Evolutionary conservation across 30 jellyfish, hydroid and myxozoan genomes (phyloP).

Genomic region (Rhopilema esculentum): DNA sequence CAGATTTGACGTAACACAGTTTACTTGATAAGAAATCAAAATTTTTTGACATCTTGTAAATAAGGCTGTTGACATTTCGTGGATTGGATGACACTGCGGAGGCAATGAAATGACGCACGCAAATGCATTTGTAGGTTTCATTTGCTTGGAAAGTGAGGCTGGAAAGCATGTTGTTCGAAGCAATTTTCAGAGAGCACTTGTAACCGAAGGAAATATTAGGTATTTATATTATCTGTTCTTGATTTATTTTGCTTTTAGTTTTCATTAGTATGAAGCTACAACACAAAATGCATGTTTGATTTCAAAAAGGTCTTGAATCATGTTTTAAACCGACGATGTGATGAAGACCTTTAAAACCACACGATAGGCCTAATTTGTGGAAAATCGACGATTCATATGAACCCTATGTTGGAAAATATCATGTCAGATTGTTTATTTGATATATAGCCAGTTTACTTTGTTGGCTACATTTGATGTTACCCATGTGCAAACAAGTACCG

Average conservation of each 20-base stretch:
- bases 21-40: too few relatives aligned
- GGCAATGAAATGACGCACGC: not conserved
- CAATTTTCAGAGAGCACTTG: not conserved
- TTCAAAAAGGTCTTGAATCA: not conserved
- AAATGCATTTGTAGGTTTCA: not conserved
- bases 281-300: not conserved
- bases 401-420: too few relatives aligned
- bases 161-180: not conserved
- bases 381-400: too few relatives aligned
- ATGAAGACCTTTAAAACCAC: not conserved
- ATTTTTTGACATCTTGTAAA: too few relatives aligned
- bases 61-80: too few relatives aligned
- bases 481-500: too few relatives aligned
- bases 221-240: not conserved
- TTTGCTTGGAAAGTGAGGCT: not conserved
- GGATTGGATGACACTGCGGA: not conserved
- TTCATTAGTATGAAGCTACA: too few relatives aligned
- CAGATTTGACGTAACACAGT: too few relatives aligned
- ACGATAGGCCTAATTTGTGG: not conserved
- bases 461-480: too few relatives aligned
- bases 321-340: not conserved
- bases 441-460: not conserved
- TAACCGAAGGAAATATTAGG: not conserved
- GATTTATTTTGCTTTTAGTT: too few relatives aligned
- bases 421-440: too few relatives aligned